Evolutionary conservation across 2,797 vertebrate genomes (phyloP), one percentile per base, ranked within the genome.

Genomic region (Gymnodraco acuticeps): DNA sequence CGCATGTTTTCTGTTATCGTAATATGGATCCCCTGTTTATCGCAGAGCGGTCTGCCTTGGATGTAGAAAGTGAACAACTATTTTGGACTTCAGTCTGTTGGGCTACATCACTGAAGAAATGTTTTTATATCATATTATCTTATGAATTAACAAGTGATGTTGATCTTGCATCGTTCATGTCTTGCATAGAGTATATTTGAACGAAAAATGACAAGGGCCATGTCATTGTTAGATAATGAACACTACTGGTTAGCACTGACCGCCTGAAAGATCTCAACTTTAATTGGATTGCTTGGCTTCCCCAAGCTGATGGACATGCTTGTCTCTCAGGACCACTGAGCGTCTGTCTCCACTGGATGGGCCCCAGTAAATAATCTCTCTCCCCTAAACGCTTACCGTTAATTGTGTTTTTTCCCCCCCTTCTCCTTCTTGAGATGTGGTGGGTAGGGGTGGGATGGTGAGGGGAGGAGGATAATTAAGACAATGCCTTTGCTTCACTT

Each of bases 281-380:
- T 94, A 93, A 94, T 94, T 93, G 91, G 91, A 94, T 93, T 89
- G 89, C 88, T 86, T 72, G 75, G 85, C 89, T 88, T 85, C 87
- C 81, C 74, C 80, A 54, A 79, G 87, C 90, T 89, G 90, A 93
- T 87, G 90, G 93, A 93, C 93, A 84, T 82, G 81, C 82, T 66
- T 59, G 88, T 95, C 93, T 95, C 93, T 83, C 75, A 88, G 94
- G 92, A 92, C 88, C 87, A 56, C 78, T 75, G 74, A 89, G 91
- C 83, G 88, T 89, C 92, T 92, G 83, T 88, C 91, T 92, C 75
- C 86, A 82, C 88, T 90, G 89, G 91, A 93, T 87, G 89, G 85
- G 92, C 90, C 93, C 89, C 92, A 89, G 92, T 93, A 94, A 94
- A 94, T 93, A 94, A 94, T 93, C 93, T 92, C 83, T 87, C 85